These are phyloP conservation scores for Glossosoma conforme DNA, from an alignment of 1,140 invertebrate genomes.

Conservation along the genomic window DNA sequence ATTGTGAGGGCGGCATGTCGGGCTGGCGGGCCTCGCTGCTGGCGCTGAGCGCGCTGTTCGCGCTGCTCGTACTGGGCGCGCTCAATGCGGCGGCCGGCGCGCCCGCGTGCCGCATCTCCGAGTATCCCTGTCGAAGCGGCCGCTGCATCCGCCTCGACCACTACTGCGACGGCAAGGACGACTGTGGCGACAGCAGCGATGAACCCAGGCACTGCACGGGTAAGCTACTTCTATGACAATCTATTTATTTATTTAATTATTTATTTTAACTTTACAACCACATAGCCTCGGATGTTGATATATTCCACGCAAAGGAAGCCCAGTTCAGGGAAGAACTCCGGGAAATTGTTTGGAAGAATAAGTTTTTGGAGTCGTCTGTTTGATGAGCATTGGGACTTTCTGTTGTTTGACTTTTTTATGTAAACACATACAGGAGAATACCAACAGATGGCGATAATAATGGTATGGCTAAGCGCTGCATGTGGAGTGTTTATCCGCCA, in stretches of 20 bases:
- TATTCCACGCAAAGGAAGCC: too few relatives aligned
- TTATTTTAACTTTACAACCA: background rate
- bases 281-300: too few relatives aligned
- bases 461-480: too few relatives aligned
- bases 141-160: constrained; percentile 77
- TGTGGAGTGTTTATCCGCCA: too few relatives aligned
- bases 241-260: background rate
- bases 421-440: too few relatives aligned
- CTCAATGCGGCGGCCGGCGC: constrained; percentile 32
- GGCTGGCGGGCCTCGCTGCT: constrained; percentile 6
- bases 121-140: constrained; percentile 74
- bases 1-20: background rate
- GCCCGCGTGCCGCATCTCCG: constrained; percentile 67
- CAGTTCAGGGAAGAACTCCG: too few relatives aligned
- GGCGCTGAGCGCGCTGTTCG: constrained; percentile 25
- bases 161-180: constrained; percentile 78
- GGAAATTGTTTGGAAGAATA: background rate
- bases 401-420: too few relatives aligned
- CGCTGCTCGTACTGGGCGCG: constrained; percentile 47
- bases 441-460: too few relatives aligned
- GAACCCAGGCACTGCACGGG: constrained; percentile 77
- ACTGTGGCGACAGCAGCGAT: constrained; percentile 79
- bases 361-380: too few relatives aligned
- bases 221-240: constrained; percentile 37
- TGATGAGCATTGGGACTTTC: too few relatives aligned